Evolutionary conservation across 2,113 vertebrate genomes (phyloP).

Genomic region (Calyptomena viridis): DNA sequence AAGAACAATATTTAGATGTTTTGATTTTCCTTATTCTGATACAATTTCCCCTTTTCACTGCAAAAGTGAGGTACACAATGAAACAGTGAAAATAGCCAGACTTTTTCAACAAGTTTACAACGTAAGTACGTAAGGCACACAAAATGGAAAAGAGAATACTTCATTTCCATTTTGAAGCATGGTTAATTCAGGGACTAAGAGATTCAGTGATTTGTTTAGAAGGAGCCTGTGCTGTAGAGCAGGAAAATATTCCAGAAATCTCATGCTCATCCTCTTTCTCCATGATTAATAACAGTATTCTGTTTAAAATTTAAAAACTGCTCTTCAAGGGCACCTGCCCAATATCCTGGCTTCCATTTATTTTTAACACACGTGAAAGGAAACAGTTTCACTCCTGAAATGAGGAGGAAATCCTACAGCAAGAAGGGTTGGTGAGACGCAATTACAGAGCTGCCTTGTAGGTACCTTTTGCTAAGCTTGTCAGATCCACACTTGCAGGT

Average conservation of each 20-base stretch:
- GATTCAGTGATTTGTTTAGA: not conserved
- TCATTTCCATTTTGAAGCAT: not conserved
- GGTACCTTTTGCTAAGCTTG: not conserved
- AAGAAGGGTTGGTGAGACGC: not conserved
- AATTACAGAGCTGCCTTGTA: not conserved
- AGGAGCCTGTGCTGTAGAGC: not conserved
- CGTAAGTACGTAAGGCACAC: not conserved
- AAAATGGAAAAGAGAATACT: not conserved
- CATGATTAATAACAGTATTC: not conserved
- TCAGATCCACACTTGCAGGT: not conserved
- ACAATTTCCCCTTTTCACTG: not conserved
- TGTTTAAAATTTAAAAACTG: not conserved
- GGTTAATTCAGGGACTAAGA: not conserved
- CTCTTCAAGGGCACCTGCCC: not conserved
- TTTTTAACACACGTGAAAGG: not conserved
- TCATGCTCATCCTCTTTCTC: not conserved
- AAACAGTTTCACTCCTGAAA: not conserved
- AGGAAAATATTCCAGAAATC: not conserved
- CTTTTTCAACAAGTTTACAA: not conserved
- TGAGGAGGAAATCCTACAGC: not conserved
- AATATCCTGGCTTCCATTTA: not conserved
- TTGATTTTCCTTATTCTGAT: not conserved
- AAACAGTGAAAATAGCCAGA: not conserved
- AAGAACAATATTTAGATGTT: not conserved
- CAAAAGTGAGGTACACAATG: not conserved